phyloP scores from a whole-genome alignment of 2,888 invertebrate genomes.

The Steromphala cineraria region DNA sequence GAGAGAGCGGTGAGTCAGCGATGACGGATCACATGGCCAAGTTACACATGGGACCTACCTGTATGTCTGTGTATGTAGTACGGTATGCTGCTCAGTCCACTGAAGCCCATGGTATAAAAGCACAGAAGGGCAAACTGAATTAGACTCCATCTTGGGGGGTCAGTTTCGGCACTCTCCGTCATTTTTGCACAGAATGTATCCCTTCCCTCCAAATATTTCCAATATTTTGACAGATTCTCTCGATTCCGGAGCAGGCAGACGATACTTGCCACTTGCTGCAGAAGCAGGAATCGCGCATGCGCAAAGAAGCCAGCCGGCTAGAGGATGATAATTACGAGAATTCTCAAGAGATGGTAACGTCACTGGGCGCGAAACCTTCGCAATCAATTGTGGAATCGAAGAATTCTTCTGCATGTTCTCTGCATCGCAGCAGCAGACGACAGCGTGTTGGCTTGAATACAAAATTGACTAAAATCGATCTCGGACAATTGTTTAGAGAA shows the following conservation, averaged over 20 bases:
- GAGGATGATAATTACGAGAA: constrained; percentile 17
- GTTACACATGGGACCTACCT: constrained; percentile 48
- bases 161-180: constrained; percentile 20
- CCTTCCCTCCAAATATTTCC: background rate
- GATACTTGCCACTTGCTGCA: constrained; percentile 13
- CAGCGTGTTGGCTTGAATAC: background rate
- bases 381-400: constrained; percentile 12
- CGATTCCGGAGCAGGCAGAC: constrained; percentile 5
- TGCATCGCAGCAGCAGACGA: background rate
- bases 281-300: background rate
- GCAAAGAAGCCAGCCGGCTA: background rate
- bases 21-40: background rate
- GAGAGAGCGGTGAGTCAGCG: too few species aligned
- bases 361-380: background rate
- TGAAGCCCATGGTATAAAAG: constrained; percentile 62
- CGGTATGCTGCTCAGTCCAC: constrained; percentile 66
- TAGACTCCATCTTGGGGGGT: constrained; percentile 58
- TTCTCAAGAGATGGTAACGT: background rate
- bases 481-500: background rate
- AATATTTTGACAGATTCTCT: constrained; percentile 1
- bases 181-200: background rate
- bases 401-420: constrained; percentile 9
- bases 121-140: constrained; percentile 65
- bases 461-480: constrained; percentile 2
- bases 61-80: constrained; percentile 65